phyloP scores from a whole-genome alignment of 2,888 invertebrate genomes.

The Stictocephala bisonia region DNA sequence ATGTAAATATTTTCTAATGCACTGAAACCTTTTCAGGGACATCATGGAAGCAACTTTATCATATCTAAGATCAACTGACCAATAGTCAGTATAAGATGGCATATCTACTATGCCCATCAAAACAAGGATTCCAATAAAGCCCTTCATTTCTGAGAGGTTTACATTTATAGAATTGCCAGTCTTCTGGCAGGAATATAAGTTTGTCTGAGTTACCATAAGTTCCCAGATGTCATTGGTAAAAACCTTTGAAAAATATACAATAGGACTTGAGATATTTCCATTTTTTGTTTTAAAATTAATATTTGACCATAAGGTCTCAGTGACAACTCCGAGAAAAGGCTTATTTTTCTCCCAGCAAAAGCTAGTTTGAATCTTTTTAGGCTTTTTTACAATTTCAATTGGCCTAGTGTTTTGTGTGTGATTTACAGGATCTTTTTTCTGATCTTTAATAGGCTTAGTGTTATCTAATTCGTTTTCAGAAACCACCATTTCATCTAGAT shows the following conservation, averaged over 20 bases:
- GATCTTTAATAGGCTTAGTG: too few relatives aligned
- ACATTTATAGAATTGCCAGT: slow-evolving; percentile 2
- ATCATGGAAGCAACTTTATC: not conserved
- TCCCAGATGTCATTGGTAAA: not conserved
- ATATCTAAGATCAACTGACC: not conserved
- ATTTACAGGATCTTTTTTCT: too few relatives aligned
- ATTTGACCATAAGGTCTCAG: too few relatives aligned
- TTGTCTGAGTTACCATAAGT: not conserved
- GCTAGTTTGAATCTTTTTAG: too few relatives aligned
- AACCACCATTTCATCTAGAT: too few relatives aligned
- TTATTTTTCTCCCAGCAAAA: too few relatives aligned
- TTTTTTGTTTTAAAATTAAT: too few relatives aligned
- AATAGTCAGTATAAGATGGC: slow-evolving; percentile 1
- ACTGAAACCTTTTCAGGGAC: slow-evolving; percentile 11
- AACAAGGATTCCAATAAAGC: not conserved
- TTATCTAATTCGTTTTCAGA: too few relatives aligned
- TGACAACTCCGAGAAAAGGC: too few relatives aligned
- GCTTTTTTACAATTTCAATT: too few relatives aligned
- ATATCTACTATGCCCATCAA: slow-evolving; percentile 5
- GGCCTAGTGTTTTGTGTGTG: too few relatives aligned
- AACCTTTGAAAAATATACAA: not conserved
- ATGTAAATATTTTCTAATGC: not conserved
- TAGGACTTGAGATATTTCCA: too few relatives aligned
- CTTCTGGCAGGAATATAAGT: not conserved
- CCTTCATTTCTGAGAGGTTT: not conserved